A percentile compares a stretch with the other conserved stretches of the same genome.
These are phyloP conservation scores for Abrostola tripartita DNA, from an alignment of 2,888 invertebrate genomes.

Conservation along the genomic window DNA sequence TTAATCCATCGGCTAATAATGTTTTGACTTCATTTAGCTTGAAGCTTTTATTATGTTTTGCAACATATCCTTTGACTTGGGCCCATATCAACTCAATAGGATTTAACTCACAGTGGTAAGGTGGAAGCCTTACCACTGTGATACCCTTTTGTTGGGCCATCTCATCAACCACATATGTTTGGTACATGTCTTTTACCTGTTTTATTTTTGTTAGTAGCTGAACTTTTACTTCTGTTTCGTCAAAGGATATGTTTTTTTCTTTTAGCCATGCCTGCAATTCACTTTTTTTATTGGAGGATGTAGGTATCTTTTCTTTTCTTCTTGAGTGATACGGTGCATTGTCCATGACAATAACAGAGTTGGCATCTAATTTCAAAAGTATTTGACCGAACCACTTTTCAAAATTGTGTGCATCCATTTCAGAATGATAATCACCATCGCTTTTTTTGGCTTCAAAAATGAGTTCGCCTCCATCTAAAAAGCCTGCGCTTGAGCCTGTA, in stretches of 20 bases:
- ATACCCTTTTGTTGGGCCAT: slow-evolving; percentile 10
- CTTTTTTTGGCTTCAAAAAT: slow-evolving; percentile 7
- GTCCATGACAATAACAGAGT: slow-evolving; percentile 21
- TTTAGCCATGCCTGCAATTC: slow-evolving; percentile 10
- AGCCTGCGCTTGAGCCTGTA: no score
- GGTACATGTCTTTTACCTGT: slow-evolving; percentile 7
- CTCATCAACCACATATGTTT: slow-evolving; percentile 15
- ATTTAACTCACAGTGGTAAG: slow-evolving; percentile 16
- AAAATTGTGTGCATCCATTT: slow-evolving; percentile 10
- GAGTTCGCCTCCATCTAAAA: not conserved
- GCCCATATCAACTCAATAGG: no score
- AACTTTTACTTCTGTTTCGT: slow-evolving; percentile 12
- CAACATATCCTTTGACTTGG: no score
- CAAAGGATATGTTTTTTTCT: slow-evolving; percentile 16
- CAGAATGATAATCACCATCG: slow-evolving; percentile 6
- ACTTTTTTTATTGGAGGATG: slow-evolving; percentile 11
- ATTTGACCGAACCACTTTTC: slow-evolving; percentile 9
- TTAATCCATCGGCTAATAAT: no score
- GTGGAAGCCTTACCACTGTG: slow-evolving; percentile 11
- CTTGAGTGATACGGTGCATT: slow-evolving; percentile 27
- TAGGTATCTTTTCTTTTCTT: slow-evolving; percentile 14
- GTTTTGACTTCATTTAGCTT: no score
- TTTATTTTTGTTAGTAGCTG: slow-evolving; percentile 8
- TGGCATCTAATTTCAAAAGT: not conserved
- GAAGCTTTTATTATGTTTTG: no score